Base-by-base conservation (phyloP, 2,888 invertebrate genomes). In the Opisthograptis luteolata region DNA sequence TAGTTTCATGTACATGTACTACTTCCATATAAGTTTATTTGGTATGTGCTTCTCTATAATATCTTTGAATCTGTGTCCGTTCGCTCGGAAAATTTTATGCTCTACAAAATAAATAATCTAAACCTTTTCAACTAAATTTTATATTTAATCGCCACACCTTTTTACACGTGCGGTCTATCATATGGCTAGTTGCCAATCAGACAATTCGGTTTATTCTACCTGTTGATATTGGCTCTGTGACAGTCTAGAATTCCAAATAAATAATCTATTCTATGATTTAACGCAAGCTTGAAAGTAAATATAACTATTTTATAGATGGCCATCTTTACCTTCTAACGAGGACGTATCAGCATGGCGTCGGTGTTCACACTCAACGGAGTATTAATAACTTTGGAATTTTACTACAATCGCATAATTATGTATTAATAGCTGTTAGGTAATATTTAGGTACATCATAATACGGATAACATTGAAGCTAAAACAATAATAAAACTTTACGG, bases 171-270 rank as follows among this genome's bases (percentile, higher is more conserved):
- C 62, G 44, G 34, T 31, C n/a, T n/a, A n/a, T n/a, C n/a, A 10
- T 45, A 40, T 55, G 56, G 54, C 59, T 9, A n/a, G 14, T 14
- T 54, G 59, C 59, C 59, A 60, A 54, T 41, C 22, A 36, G 20
- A 45, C 58, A 55, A 64, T 70, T 68, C 56, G 53, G 66, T 78
- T 77, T 73, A 74, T 22, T 77, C 74, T 80, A 79, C 72, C 69
- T 79, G 76, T 76, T 76, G 63, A 62, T 78, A 68, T 82, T 86
- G 83, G 86, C 85, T 65, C 58, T 54, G 64, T 68, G 69, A 73
- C 81, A 76, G 70, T 44, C 40, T 45, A 39, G 28, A 78, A 72
- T 62, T 49, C 43, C 48, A 62, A 53, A 70, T 67, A 62, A 54
- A 67, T 64, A 42, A n/a, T n/a, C n/a, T 14, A 14, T 8, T 57